Evolutionary conservation across 2,888 invertebrate species (phyloP).

Genomic region (Dolichopus griseipennis): DNA sequence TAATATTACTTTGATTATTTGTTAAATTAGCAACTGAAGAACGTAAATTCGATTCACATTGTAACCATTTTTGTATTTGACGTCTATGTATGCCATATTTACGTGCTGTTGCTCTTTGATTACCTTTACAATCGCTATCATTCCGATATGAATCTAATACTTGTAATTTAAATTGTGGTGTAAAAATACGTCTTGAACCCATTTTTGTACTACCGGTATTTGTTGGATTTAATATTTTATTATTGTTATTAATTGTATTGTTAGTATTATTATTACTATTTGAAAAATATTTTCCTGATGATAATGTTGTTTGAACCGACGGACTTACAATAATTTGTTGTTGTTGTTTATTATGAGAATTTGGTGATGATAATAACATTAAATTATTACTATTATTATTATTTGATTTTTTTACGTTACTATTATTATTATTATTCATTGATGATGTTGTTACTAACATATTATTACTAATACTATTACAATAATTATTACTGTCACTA

Average conservation of each 20-base stretch:
- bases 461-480: conserved; percentile 1
- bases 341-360: not conserved
- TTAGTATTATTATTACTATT: conserved; percentile 14
- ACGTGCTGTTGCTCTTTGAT: conserved; percentile 80
- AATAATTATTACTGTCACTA: not conserved
- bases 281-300: conserved; percentile 11
- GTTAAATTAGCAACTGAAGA: conserved; percentile 55
- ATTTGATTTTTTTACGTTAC: not conserved
- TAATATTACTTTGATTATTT: conserved; percentile 31
- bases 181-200: conserved; percentile 79
- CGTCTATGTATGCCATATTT: conserved; percentile 84
- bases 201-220: conserved; percentile 45
- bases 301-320: conserved; percentile 10
- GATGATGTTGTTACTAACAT: not conserved
- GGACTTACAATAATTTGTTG: not conserved
- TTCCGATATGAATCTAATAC: conserved; percentile 79
- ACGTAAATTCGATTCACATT: conserved; percentile 70
- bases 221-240: conserved; percentile 17
- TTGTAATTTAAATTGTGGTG: conserved; percentile 81
- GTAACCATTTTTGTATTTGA: conserved; percentile 88
- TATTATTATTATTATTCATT: not conserved
- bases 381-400: not conserved
- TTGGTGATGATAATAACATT: not conserved
- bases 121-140: conserved; percentile 80
- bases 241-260: conserved; percentile 17